Evolutionary conservation across 2,797 vertebrate genomes (phyloP), one percentile per base, ranked within the genome.

Genomic region (Lepidocolaptes lacrymiger): DNA sequence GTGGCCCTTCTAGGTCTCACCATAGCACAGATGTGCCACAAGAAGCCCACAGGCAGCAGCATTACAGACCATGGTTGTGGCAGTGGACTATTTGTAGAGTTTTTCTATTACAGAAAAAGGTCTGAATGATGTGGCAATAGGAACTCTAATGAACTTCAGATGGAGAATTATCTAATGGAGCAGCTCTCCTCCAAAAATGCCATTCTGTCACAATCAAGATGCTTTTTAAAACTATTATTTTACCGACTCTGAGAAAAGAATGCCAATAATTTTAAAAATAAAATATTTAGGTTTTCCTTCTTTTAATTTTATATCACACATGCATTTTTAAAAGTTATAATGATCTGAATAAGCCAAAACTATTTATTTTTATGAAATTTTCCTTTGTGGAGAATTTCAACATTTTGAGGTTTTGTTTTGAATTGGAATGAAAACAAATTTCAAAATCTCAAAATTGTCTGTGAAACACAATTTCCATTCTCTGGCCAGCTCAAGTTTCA

Each of bases 351-450:
- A 83, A 94, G 46, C 39, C 75, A 18, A 78, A 96, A 89, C 46
- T 66, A 91, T 92, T 94, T 95, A 88, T 95, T 96, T 97, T 92
- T 89, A 73, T 95, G 85, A 91, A 96, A 87, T 95, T 95, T 95
- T 95, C 83, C 89, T 96, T 93, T 96, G 96, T 90, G 88, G 91
- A 91, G 66, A 96, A 97, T 96, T 97, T 95, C 96, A 96, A 96
- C 93, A 97, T 97, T 92, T 96, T 94, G 95, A 93, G 93, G 94
- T 95, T 93, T 94, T 96, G 94, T 95, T 97, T 88, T 85, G 89
- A 95, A 95, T 82, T 93, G 93, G 94, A 96, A 96, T 86, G 89
- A 97, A 97, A 96, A 95, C 83, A 95, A 97, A 96, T 96, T 96
- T 96, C 96, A 96, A 97, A 97, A 97, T 96, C 92, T 96, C 88